phyloP scores from a whole-genome alignment of 1,140 invertebrate species.

The Spodoptera litura region DNA sequence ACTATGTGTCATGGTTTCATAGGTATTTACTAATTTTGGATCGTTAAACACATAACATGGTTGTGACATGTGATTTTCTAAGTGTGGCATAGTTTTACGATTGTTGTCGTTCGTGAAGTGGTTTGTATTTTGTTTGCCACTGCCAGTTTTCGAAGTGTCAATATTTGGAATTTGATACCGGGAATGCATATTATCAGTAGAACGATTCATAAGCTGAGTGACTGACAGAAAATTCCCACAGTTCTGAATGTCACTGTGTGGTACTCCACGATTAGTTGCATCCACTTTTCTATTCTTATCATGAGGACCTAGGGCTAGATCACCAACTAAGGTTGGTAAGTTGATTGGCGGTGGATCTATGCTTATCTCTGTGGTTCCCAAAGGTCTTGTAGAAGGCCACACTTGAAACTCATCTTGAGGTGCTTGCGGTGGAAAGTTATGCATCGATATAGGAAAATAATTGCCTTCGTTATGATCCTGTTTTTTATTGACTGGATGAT shows the following conservation, averaged over 20 bases:
- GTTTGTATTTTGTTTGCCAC: conserved; percentile 66
- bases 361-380: conserved; percentile 81
- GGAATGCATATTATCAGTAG: conserved; percentile 71
- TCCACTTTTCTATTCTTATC: conserved; percentile 80
- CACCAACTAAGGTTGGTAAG: conserved; percentile 79
- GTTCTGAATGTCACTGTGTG: conserved; percentile 73
- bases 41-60: conserved; percentile 77
- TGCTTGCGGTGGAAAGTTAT: conserved; percentile 73
- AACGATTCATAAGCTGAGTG: conserved; percentile 82
- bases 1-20: conserved; percentile 64
- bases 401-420: conserved; percentile 77
- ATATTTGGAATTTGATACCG: conserved; percentile 66
- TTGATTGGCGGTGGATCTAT: conserved; percentile 82
- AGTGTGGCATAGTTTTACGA: conserved; percentile 64
- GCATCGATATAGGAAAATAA: conserved; percentile 81
- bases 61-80: conserved; percentile 70
- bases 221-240: conserved; percentile 81
- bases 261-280: conserved; percentile 58
- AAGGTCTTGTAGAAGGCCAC: conserved; percentile 76
- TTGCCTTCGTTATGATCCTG: conserved; percentile 70
- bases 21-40: conserved; percentile 65
- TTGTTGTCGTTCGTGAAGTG: conserved; percentile 65
- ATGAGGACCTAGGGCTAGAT: conserved; percentile 79
- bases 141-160: conserved; percentile 65
- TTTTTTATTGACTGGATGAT: conserved; percentile 72